Evolutionary conservation across 1,140 invertebrate genomes (phyloP).

Genomic region (Ostrea edulis): DNA sequence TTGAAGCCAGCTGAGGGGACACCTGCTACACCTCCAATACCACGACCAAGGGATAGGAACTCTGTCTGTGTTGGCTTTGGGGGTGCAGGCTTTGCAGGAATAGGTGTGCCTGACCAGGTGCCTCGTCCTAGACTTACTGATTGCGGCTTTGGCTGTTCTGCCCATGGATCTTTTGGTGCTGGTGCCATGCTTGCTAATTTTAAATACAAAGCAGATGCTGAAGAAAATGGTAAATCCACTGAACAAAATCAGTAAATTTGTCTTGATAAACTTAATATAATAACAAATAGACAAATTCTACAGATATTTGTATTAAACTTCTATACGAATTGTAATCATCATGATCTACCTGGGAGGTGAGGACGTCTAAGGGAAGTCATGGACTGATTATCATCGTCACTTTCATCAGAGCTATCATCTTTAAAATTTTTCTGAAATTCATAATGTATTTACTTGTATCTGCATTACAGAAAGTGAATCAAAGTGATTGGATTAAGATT

Average conservation of each 20-base stretch:
- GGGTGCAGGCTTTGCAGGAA: conserved; percentile 10
- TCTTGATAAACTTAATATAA: too few species aligned
- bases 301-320: too few species aligned
- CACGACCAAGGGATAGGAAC: conserved; percentile 40
- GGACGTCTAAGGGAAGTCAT: conserved; percentile 52
- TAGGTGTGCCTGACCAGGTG: conserved; percentile 41
- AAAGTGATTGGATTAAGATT: too few species aligned
- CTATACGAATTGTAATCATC: too few species aligned
- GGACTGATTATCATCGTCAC: conserved; percentile 54
- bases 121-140: conserved; percentile 18
- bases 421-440: conserved; percentile 25
- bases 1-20: background rate
- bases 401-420: conserved; percentile 55
- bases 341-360: conserved; percentile 50
- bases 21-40: background rate
- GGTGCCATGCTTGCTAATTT: background rate
- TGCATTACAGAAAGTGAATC: too few species aligned
- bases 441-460: too few species aligned
- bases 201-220: background rate
- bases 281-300: too few species aligned
- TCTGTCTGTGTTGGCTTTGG: conserved; percentile 10
- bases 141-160: background rate
- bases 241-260: too few species aligned
- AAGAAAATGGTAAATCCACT: too few species aligned
- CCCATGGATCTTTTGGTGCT: background rate